Evolutionary conservation across 2,888 invertebrate genomes (phyloP), one percentile per base, ranked within the genome.

Genomic region (Andrena camellia): DNA sequence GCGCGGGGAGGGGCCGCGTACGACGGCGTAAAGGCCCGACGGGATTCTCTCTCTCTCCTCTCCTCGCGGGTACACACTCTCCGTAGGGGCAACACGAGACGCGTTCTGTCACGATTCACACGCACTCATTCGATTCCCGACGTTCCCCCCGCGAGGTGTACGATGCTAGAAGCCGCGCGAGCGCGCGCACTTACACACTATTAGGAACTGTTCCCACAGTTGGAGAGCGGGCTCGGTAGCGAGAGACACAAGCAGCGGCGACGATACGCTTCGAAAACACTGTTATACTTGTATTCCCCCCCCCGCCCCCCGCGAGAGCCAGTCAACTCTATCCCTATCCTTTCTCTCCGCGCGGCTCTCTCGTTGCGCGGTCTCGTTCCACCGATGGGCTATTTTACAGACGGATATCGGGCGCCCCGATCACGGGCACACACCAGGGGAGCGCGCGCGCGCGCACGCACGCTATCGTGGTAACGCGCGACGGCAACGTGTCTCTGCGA

Each of bases 91-190:
- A 42, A 81, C 73, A 77, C 83, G 77, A 73, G 62, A 78, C 70
- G 69, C 70, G 70, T 60, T 33, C 33, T 83, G 84, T 79, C 84
- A 84, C 84, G 84, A 84, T 79, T 84, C 84, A 75, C 84, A 75
- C 84, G 84, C 84, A 84, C 79, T 84, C 84, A 79, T 84, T 84
- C 84, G 79, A 69, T 79, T 84, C 68, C 54, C 71, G 79, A 75
- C 84, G 48, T 68, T 84, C 75, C 42, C 42, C 42, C 42, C 42
- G 42, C 42, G 42, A 42, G 42, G 75, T 54, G 62, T 50, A n/a
- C 67, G 20, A 50, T 50, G 69, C 78, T 78, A 66, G 63, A 64
- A 29, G 68, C 29, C 60, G 35, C 76, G 72, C 72, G 72, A 59
- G 52, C 78, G 72, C 83, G 50, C 62, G 50, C 71, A 68, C 68